Conservation (phyloP, 92 coral and sea anemone genomes). For the Zoanthus sansibaricus region DNA sequence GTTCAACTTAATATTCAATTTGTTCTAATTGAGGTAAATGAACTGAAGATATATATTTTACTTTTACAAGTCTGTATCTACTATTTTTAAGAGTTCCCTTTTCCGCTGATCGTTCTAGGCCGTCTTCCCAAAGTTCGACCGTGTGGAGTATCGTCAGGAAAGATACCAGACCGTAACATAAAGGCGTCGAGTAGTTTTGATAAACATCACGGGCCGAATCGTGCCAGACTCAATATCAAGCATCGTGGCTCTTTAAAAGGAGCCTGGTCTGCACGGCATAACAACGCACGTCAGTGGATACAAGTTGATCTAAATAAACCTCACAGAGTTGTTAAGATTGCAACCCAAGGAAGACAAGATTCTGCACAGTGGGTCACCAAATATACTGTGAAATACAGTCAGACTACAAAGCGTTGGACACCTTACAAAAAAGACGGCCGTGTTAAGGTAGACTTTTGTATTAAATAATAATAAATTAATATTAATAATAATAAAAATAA, state of each 20-base stretch:
- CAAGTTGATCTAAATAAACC: constrained; percentile 66
- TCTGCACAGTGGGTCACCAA: constrained; percentile 78
- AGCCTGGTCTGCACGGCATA: constrained; percentile 76
- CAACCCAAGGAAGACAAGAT: constrained; percentile 77
- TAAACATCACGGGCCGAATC: constrained; percentile 72
- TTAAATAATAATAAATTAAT: background rate
- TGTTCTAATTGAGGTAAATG: too few species aligned
- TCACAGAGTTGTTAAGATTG: constrained; percentile 65
- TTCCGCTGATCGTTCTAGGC: constrained; percentile 28
- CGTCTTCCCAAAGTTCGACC: constrained; percentile 53
- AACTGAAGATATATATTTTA: too few species aligned
- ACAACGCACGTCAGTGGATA: constrained; percentile 80
- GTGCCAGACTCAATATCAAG: constrained; percentile 73
- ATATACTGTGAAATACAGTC: constrained; percentile 70
- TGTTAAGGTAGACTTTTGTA: constrained; percentile 40
- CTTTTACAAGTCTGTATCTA: too few species aligned
- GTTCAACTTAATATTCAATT: too few species aligned
- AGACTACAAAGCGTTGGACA: constrained; percentile 72
- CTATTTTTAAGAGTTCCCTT: background rate
- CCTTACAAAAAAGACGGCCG: constrained; percentile 65
- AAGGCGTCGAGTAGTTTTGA: constrained; percentile 77
- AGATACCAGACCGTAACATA: constrained; percentile 68
- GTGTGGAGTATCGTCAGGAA: constrained; percentile 72
- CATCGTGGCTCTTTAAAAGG: constrained; percentile 70
- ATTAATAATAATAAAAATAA: too few species aligned